A percentile compares a stretch with the other conserved stretches of the same genome.
Conservation (phyloP, 2,888 invertebrate species). For the Philaethria dido region DNA sequence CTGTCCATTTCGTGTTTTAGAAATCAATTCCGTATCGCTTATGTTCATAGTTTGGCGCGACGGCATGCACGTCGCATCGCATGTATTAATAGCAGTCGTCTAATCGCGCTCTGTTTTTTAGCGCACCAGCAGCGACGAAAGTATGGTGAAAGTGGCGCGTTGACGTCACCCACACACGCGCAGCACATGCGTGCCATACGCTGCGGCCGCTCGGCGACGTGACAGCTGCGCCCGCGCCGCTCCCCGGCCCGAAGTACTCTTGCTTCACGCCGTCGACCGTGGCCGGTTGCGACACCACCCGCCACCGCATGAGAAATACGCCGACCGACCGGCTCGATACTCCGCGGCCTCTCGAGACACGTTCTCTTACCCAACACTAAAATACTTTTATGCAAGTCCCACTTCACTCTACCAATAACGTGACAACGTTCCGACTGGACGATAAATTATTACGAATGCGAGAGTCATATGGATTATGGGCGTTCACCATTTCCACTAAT, state of each 20-base stretch:
- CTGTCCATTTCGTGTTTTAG: conserved; percentile 42
- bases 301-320: conserved; percentile 75
- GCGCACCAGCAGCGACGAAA: conserved; percentile 80
- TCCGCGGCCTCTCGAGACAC: conserved; percentile 75
- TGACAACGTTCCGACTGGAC: conserved; percentile 29
- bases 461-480: conserved; percentile 54
- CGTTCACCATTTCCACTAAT: conserved; percentile 62
- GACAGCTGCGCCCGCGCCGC: conserved; percentile 57
- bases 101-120: conserved; percentile 77
- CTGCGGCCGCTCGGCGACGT: conserved; percentile 48
- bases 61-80: conserved; percentile 63
- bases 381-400: conserved; percentile 45
- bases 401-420: conserved; percentile 32
- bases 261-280: conserved; percentile 58
- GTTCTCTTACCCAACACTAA: conserved; percentile 74
- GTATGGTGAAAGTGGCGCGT: conserved; percentile 83
- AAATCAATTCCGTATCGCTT: conserved; percentile 74
- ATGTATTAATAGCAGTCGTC: conserved; percentile 75
- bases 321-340: conserved; percentile 68
- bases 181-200: conserved; percentile 64
- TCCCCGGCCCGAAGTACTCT: conserved; percentile 65
- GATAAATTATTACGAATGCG: conserved; percentile 40
- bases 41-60: conserved; percentile 73
- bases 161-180: conserved; percentile 81
- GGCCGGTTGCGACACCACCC: conserved; percentile 67